Evolutionary conservation across 2,888 invertebrate species (phyloP).

Genomic region (Pterostichus madidus): DNA sequence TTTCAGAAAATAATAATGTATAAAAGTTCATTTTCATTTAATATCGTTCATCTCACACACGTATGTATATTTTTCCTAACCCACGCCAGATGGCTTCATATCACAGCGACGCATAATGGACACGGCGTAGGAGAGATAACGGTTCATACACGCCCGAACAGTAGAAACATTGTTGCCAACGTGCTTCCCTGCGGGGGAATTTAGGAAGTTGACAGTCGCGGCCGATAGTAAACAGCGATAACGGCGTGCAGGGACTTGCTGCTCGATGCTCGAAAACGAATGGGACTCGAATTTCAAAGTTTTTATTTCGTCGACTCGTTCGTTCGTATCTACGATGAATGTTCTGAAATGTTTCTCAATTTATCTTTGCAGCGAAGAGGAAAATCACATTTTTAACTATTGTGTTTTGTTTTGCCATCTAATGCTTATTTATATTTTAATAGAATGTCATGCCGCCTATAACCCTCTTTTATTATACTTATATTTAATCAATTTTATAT

Average conservation of each 20-base stretch:
- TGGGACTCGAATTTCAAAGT: conserved; percentile 2
- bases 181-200: conserved; percentile 52
- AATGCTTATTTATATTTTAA: neutral
- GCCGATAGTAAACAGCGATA: conserved; percentile 58
- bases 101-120: conserved; percentile 40
- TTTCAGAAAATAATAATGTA: neutral
- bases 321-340: neutral
- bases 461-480: too few species aligned
- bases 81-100: conserved; percentile 1
- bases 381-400: neutral
- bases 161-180: conserved; percentile 61
- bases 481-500: too few species aligned
- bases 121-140: conserved; percentile 29
- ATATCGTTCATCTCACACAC: conserved; percentile 14
- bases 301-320: conserved; percentile 13
- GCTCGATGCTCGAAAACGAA: conserved; percentile 2
- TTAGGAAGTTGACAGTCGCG: conserved; percentile 61
- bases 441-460: too few species aligned
- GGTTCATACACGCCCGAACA: conserved; percentile 30
- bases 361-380: neutral
- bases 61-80: neutral
- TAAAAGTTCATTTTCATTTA: conserved; percentile 7
- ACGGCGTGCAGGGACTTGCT: conserved; percentile 16
- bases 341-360: neutral
- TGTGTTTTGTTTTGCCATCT: neutral